phyloP scores from a whole-genome alignment of 2,113 vertebrate genomes.

The Rhombomys opimus region DNA sequence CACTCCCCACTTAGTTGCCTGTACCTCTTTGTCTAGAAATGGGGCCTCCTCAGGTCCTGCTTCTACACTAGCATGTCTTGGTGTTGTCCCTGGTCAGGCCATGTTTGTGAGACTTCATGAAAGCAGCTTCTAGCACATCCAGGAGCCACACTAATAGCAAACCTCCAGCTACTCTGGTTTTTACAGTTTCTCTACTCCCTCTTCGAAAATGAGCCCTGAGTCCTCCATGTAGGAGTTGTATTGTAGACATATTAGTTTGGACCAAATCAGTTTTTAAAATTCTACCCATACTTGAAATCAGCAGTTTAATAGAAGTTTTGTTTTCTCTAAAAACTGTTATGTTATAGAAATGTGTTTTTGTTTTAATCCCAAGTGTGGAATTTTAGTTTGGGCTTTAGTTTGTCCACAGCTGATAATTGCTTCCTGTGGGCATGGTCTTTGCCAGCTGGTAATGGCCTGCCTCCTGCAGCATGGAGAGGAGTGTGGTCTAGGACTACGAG shows the following conservation, averaged over 20 bases:
- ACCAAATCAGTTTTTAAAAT: not conserved
- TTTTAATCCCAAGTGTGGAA: too few species aligned
- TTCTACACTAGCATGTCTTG: not conserved
- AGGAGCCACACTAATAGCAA: not conserved
- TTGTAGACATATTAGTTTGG: not conserved
- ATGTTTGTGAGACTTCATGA: not conserved
- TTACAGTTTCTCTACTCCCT: not conserved
- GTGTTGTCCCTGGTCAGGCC: not conserved
- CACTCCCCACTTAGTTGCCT: not conserved
- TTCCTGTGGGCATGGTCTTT: too few species aligned
- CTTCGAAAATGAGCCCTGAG: not conserved
- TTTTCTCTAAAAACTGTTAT: too few species aligned
- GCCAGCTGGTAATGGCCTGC: too few species aligned
- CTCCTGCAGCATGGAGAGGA: too few species aligned
- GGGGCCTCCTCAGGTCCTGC: not conserved
- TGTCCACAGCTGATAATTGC: too few species aligned
- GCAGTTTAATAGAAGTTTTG: too few species aligned
- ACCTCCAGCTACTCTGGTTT: not conserved
- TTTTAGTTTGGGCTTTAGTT: too few species aligned
- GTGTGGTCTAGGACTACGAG: too few species aligned
- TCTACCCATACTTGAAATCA: not conserved
- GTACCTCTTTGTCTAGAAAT: not conserved
- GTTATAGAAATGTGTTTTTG: too few species aligned
- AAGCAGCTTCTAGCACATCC: not conserved
- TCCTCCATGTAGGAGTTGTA: not conserved